phyloP scores from a whole-genome alignment of 2,888 invertebrate species.

The Philopedon plagiatum region DNA sequence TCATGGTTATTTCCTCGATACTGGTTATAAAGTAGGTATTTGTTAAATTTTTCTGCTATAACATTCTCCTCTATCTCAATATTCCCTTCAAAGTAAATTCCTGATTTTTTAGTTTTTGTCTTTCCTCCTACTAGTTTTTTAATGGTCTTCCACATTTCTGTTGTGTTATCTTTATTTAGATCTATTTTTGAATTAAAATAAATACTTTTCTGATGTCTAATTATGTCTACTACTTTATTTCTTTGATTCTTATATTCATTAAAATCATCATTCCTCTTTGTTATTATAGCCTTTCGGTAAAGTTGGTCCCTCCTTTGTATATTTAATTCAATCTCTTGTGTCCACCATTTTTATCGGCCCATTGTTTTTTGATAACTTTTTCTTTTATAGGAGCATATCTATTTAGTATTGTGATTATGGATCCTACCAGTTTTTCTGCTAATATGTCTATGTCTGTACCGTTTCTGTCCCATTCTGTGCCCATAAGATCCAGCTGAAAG shows the following conservation, averaged over 20 bases:
- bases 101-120: too few relatives aligned
- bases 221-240: conserved; percentile 3
- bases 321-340: not conserved
- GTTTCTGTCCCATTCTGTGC: conserved; percentile 3
- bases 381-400: not conserved
- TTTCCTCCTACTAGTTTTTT: too few relatives aligned
- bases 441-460: conserved; percentile 1
- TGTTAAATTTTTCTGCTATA: too few relatives aligned
- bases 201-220: not conserved
- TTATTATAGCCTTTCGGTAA: conserved; percentile 11
- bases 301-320: not conserved
- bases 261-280: not conserved
- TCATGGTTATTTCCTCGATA: too few relatives aligned
- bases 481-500: conserved; percentile 20
- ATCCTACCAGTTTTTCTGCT: conserved; percentile 6
- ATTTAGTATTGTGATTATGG: not conserved
- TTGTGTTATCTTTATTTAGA: too few relatives aligned
- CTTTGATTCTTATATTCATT: too few relatives aligned
- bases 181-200: not conserved
- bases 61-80: too few relatives aligned
- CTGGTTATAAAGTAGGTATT: too few relatives aligned
- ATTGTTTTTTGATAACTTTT: too few relatives aligned
- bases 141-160: too few relatives aligned
- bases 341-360: conserved; percentile 19
- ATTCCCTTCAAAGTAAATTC: too few relatives aligned